A percentile compares a stretch with the other conserved stretches of the same genome.
These are phyloP conservation scores for Spermophilus dauricus DNA, from an alignment of 2,113 vertebrate genomes.

Conservation along the genomic window DNA sequence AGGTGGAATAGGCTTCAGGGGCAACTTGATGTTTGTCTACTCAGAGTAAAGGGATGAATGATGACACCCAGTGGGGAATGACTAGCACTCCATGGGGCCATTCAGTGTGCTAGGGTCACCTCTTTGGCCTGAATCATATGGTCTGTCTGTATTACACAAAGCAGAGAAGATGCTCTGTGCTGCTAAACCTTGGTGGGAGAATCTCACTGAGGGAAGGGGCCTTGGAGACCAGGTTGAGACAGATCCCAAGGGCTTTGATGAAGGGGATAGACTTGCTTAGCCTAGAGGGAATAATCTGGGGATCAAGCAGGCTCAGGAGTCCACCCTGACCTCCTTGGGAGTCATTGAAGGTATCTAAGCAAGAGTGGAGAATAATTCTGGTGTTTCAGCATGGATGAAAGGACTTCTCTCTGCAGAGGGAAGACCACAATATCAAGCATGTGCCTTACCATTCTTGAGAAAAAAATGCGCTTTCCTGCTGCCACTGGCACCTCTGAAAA, in stretches of 20 bases:
- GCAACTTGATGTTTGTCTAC: not conserved
- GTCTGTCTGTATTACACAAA: not conserved
- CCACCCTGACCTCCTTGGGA: not conserved
- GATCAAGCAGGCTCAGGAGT: not conserved
- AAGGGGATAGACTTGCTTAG: not conserved
- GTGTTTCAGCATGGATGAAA: not conserved
- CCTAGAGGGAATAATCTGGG: not conserved
- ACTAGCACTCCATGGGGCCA: not conserved
- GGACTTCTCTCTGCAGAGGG: not conserved
- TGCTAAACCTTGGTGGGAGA: not conserved
- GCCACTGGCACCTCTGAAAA: conserved; percentile 61
- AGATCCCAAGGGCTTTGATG: not conserved
- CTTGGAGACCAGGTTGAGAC: not conserved
- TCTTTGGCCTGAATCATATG: not conserved
- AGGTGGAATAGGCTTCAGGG: not conserved
- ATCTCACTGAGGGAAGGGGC: not conserved
- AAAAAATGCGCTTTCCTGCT: not conserved
- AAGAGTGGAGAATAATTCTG: not conserved
- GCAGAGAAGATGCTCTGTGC: not conserved
- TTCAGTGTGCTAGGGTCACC: not conserved
- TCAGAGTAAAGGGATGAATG: not conserved
- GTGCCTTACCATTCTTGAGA: conserved; percentile 76
- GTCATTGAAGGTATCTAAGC: not conserved
- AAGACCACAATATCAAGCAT: not conserved
- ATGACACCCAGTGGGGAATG: not conserved